Evolutionary conservation across 2,888 invertebrate genomes (phyloP), one percentile per base, ranked within the genome.

Genomic region (Crossocerus cetratus): DNA sequence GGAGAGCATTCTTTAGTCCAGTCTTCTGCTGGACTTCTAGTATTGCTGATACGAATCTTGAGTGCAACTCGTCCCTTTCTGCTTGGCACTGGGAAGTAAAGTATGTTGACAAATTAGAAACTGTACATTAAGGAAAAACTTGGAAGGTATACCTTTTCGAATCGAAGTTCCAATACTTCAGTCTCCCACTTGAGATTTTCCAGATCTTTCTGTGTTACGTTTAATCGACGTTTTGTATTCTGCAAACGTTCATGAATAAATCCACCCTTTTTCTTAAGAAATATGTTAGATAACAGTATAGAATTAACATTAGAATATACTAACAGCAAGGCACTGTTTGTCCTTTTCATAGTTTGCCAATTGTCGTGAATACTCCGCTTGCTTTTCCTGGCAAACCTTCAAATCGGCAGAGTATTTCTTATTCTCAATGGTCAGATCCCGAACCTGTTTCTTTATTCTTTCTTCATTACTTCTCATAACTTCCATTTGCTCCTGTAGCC

Each of bases 21-120:
- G 96, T 94, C 88, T 96, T 96, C 89, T 97, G 96, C 88, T 98
- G 97, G 2, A 97, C 93, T 86, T 98, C 97, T 54, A 96, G 91
- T 59, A 98, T 94, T 0, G 97, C 96, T 74, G 94, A 93, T 11
- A 96, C 94, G 89, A 98, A 97, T 86, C 94, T 93, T 2, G 92
- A 90, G 86, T 96, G 96, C 21, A 98, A 90, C 64, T 96, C 95
- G 83, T 97, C 95, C 13, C 96, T 92, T 87, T 98, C 97, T 0
- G 91, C 91, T 77, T 94, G 87, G 59, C 89, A 89, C 86, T 88
- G 65, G 23, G 58, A 13, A 45, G 23, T 4, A 64, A 69, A 64
- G 57, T 44, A 42, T 22, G 54, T 63, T 16, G 8, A 4, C 8
- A 13, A 16, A 11, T 56, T 43, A 55, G 16, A 2, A 16, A 13